A percentile compares a stretch with the other conserved stretches of the same genome.
Conservation (phyloP, 2,113 vertebrate genomes). For the Ictidomys tridecemlineatus region DNA sequence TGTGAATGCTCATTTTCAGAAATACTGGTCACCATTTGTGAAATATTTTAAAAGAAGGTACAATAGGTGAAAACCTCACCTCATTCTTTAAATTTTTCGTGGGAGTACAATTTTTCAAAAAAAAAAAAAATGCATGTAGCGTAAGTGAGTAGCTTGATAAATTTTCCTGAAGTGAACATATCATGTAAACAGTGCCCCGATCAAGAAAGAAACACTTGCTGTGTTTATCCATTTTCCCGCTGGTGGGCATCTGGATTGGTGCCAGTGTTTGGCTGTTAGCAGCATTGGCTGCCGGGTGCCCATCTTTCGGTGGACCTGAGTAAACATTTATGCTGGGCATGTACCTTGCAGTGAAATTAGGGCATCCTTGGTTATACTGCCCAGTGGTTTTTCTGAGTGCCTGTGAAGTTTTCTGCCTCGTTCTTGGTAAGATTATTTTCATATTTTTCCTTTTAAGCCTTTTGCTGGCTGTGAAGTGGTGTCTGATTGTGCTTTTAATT, state of each 20-base stretch:
- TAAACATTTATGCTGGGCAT: background rate
- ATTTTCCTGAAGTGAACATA: background rate
- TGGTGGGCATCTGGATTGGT: background rate
- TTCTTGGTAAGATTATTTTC: background rate
- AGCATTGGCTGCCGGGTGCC: background rate
- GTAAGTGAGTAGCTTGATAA: background rate
- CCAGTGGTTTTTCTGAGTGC: background rate
- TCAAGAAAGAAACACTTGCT: background rate
- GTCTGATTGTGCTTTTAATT: background rate
- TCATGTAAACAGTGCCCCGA: background rate
- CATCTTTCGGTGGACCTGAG: background rate
- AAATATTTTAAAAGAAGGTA: conserved; percentile 3
- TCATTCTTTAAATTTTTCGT: background rate
- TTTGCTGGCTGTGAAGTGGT: background rate
- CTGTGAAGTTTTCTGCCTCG: background rate
- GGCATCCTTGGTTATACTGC: background rate
- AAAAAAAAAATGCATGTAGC: background rate
- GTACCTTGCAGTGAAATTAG: background rate
- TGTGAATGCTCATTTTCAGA: conserved; percentile 17
- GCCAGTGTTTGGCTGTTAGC: background rate
- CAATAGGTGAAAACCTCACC: background rate
- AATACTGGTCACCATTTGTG: background rate
- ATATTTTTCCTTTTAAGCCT: background rate
- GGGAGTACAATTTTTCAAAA: background rate
- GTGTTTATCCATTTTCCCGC: background rate